Evolutionary conservation across 2,113 vertebrate species (phyloP).

Genomic region (Vulpes vulpes): DNA sequence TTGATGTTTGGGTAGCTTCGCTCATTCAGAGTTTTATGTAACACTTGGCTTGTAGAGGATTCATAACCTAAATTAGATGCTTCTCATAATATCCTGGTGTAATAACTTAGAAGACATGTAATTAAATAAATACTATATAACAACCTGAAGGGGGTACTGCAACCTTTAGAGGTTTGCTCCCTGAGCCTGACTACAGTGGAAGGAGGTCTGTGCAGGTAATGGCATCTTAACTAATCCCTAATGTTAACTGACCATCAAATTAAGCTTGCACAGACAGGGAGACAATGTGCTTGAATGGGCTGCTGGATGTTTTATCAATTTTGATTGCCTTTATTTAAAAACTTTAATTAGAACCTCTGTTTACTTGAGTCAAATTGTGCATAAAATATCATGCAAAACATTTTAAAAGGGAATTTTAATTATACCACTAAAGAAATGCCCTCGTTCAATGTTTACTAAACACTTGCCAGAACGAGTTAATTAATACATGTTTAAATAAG

Average conservation of each 20-base stretch:
- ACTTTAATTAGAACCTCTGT: constrained; percentile 81
- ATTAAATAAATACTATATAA: constrained; percentile 52
- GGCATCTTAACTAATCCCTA: constrained; percentile 39
- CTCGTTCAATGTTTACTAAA: constrained; percentile 81
- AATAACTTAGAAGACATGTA: constrained; percentile 63
- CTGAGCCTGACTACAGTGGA: neutral
- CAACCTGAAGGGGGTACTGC: neutral
- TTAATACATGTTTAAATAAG: constrained; percentile 81
- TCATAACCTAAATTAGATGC: constrained; percentile 63
- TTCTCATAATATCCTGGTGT: constrained; percentile 66
- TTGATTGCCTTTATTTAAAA: constrained; percentile 79
- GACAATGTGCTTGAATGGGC: constrained; percentile 32
- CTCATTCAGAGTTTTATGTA: constrained; percentile 54
- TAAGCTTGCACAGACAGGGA: constrained; percentile 55
- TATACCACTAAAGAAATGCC: constrained; percentile 83
- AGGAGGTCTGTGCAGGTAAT: neutral
- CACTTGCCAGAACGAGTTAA: constrained; percentile 82
- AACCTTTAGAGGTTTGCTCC: neutral
- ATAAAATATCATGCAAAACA: constrained; percentile 82
- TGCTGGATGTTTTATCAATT: constrained; percentile 64
- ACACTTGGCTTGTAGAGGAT: constrained; percentile 63
- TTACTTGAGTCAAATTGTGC: constrained; percentile 80
- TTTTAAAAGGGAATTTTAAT: constrained; percentile 85
- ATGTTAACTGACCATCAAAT: constrained; percentile 73
- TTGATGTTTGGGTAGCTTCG: constrained; percentile 53